Conservation (phyloP, 2,797 vertebrate species). For the Pangasius mekongensis region DNA sequence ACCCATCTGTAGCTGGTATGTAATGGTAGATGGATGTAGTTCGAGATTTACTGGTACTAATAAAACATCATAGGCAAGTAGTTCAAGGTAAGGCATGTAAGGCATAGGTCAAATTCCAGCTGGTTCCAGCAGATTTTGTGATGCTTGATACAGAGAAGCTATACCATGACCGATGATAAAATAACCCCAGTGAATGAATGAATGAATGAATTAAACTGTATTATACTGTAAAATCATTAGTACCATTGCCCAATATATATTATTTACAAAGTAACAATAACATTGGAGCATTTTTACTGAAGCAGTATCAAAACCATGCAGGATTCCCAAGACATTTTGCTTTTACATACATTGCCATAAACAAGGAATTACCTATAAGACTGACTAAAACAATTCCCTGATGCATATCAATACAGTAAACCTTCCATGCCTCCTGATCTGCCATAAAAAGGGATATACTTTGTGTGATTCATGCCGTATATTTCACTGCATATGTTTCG, state of each 20-base stretch:
- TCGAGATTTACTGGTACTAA: background rate
- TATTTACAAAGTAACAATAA: background rate
- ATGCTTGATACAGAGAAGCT: background rate
- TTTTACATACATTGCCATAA: too few species aligned
- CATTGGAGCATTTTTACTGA: background rate
- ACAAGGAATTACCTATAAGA: too few species aligned
- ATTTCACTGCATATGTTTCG: background rate
- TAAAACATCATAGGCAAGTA: background rate
- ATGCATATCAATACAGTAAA: background rate
- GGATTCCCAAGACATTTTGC: background rate
- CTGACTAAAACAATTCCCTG: background rate
- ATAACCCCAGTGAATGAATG: background rate
- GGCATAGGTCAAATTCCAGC: background rate
- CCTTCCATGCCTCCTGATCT: background rate
- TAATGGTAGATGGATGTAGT: background rate
- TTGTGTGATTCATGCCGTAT: background rate
- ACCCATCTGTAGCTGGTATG: background rate
- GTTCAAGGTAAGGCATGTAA: background rate
- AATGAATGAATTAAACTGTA: background rate
- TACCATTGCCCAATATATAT: too few species aligned
- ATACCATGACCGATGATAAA: background rate
- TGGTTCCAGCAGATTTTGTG: background rate
- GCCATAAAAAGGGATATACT: background rate
- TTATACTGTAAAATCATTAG: background rate
- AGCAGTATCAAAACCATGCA: background rate